phyloP scores from a whole-genome alignment of 53 echinoderm and acorn worm genomes.

The Patiria pectinifera region DNA sequence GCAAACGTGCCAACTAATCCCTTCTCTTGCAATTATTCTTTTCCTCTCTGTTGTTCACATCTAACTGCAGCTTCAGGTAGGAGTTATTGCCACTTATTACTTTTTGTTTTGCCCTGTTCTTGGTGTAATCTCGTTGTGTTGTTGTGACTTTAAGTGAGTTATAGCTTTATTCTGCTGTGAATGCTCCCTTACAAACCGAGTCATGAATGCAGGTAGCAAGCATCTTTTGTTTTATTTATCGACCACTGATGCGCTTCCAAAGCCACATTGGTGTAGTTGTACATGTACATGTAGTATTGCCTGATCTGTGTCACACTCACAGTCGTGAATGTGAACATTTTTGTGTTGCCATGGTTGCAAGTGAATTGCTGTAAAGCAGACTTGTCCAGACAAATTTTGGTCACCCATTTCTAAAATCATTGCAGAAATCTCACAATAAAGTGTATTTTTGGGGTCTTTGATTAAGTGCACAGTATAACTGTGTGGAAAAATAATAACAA shows the following conservation, averaged over 20 bases:
- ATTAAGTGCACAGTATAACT: no score
- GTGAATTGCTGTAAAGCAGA: no score
- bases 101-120: background rate
- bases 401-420: no score
- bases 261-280: no score
- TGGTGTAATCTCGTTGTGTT: background rate
- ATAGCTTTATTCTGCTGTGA: background rate
- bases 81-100: constrained; percentile 6
- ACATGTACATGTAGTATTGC: no score
- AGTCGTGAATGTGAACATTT: no score
- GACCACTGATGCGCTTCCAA: background rate
- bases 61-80: constrained; percentile 61
- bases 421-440: no score
- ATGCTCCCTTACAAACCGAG: background rate
- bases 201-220: background rate
- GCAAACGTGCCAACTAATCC: constrained; percentile 34
- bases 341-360: no score
- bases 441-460: no score
- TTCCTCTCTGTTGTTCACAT: constrained; percentile 22
- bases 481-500: no score
- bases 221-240: background rate
- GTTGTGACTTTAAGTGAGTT: background rate
- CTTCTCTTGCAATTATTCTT: constrained; percentile 14
- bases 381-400: no score
- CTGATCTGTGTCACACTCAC: no score